Conservation (phyloP, 1,140 invertebrate species). For the Pachyrhynchus sulphureomaculatus region DNA sequence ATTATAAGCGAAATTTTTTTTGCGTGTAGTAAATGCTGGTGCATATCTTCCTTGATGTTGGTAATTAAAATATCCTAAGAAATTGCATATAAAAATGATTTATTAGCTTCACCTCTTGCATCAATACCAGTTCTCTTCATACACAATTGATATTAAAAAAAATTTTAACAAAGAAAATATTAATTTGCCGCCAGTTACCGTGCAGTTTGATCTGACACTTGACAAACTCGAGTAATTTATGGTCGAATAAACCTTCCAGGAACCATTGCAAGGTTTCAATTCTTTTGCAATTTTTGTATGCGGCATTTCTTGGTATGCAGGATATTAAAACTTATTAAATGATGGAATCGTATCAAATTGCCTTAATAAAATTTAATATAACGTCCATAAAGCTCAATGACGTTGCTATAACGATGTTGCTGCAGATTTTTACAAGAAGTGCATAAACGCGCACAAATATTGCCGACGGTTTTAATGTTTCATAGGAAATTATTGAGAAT, state of each 20-base stretch:
- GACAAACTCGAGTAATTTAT: constrained; percentile 14
- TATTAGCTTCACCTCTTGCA: too few relatives aligned
- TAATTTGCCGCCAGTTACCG: constrained; percentile 14
- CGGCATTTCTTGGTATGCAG: constrained; percentile 16
- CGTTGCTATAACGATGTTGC: constrained; percentile 7
- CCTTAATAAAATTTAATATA: constrained; percentile 26
- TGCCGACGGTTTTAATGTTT: constrained; percentile 2
- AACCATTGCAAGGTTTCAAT: constrained; percentile 9
- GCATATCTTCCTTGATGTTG: too few relatives aligned
- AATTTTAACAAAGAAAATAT: constrained; percentile 13
- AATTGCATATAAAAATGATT: too few relatives aligned
- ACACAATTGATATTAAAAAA: constrained; percentile 1
- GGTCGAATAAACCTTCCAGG: constrained; percentile 11
- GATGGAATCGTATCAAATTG: constrained; percentile 21
- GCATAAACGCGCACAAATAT: constrained; percentile 7
- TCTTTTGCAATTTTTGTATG: constrained; percentile 12
- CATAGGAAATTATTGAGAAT: neutral
- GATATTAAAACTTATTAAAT: constrained; percentile 26
- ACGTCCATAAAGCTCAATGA: constrained; percentile 13
- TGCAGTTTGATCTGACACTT: constrained; percentile 3
- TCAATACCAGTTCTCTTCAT: neutral
- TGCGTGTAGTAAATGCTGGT: too few relatives aligned
- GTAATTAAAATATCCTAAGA: too few relatives aligned
- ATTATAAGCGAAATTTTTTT: too few relatives aligned
- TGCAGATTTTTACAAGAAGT: constrained; percentile 8